phyloP scores from a whole-genome alignment of 2,888 invertebrate genomes.

The Sesamia inferens region DNA sequence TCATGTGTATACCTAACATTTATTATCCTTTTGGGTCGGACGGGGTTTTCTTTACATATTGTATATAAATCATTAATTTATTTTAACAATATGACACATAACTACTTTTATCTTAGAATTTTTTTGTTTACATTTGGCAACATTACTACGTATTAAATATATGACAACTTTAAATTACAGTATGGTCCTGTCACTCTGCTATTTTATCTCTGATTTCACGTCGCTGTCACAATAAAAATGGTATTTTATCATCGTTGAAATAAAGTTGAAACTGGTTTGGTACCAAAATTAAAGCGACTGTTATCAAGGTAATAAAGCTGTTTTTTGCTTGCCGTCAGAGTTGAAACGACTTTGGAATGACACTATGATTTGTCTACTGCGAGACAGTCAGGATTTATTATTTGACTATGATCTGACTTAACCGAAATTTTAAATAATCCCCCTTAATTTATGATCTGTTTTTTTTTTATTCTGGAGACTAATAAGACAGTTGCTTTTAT shows the following conservation, averaged over 20 bases:
- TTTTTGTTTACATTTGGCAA: constrained; percentile 17
- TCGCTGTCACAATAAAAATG: background rate
- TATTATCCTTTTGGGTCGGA: no score
- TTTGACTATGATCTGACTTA: constrained; percentile 4
- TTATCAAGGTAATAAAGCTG: background rate
- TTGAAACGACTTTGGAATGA: background rate
- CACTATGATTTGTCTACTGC: background rate
- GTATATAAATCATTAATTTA: constrained; percentile 1
- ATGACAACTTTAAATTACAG: background rate
- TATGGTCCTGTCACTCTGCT: background rate
- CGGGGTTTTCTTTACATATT: no score
- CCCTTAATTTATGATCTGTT: background rate
- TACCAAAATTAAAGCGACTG: background rate
- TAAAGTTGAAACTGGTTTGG: background rate
- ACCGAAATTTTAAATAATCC: background rate
- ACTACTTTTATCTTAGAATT: background rate
- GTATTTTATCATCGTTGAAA: background rate
- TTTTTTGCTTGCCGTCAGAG: background rate
- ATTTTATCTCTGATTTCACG: background rate
- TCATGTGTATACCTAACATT: no score
- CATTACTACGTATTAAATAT: background rate
- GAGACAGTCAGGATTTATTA: background rate
- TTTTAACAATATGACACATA: background rate
- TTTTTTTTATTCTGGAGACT: constrained; percentile 3
- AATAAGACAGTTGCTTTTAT: background rate